These are phyloP conservation scores for Lycocorax pyrrhopterus DNA, from an alignment of 2,113 vertebrate species.

Conservation along the genomic window DNA sequence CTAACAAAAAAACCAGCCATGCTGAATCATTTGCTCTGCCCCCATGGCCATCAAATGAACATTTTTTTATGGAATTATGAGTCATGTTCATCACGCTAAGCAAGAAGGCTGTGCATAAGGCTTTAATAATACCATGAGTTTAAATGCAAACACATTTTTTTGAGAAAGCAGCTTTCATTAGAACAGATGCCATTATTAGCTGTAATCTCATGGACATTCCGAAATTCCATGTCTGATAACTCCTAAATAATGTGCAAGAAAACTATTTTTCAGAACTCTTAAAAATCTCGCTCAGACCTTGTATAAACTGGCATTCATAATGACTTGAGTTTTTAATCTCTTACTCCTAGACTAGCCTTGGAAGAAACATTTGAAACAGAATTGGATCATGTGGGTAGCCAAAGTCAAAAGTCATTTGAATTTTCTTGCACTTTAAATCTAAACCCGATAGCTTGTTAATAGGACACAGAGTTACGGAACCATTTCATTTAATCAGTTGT, in stretches of 20 bases:
- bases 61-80: constrained; percentile 37
- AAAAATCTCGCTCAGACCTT: neutral
- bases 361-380: neutral
- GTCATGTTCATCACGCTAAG: constrained; percentile 24
- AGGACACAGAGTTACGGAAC: neutral
- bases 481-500: neutral
- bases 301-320: neutral
- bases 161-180: neutral
- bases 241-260: neutral
- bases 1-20: neutral
- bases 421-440: neutral
- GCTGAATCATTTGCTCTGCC: neutral
- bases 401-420: neutral
- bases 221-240: neutral
- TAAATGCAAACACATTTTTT: neutral
- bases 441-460: neutral
- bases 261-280: neutral
- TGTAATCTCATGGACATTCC: neutral
- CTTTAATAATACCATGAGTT: constrained; percentile 32
- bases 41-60: neutral
- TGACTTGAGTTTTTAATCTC: neutral
- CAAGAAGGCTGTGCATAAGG: constrained; percentile 13
- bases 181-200: neutral
- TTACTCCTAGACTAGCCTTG: neutral
- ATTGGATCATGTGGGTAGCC: neutral